Conservation (phyloP, 2,797 vertebrate species). For the Cebuella pygmaea region DNA sequence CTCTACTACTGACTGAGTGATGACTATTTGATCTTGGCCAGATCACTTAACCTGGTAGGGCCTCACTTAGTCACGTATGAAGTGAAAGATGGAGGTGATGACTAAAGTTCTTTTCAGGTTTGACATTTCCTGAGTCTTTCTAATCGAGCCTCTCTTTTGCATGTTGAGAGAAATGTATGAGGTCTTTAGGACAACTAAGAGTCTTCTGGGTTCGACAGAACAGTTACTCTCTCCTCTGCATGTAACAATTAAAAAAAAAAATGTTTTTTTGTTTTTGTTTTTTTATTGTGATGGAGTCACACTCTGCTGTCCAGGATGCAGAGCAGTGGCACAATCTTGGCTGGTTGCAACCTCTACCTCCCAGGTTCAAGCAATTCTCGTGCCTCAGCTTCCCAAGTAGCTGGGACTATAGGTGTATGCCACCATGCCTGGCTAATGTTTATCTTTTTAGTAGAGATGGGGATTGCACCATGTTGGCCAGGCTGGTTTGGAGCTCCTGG, state of each 20-base stretch:
- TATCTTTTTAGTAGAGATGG: neutral
- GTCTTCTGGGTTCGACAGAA: neutral
- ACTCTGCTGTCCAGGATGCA: neutral
- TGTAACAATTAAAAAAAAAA: neutral
- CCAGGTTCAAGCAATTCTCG: neutral
- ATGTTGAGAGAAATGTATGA: neutral
- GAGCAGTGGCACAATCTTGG: neutral
- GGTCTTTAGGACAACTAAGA: neutral
- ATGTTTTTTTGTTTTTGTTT: neutral
- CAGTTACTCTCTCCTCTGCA: neutral
- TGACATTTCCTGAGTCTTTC: neutral
- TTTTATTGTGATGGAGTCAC: neutral
- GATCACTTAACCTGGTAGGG: neutral
- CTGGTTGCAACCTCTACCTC: neutral
- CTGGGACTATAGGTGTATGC: neutral
- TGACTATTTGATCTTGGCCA: neutral
- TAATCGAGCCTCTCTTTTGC: neutral
- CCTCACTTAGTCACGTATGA: neutral
- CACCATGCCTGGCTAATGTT: neutral
- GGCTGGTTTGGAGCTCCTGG: neutral
- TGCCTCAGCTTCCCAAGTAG: neutral
- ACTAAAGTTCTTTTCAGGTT: neutral
- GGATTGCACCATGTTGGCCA: neutral
- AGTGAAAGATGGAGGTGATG: neutral
- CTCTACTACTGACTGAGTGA: neutral